Percentiles rank a stretch among this genome's conserved stretches.
Evolutionary conservation across 2,888 invertebrate species (phyloP).

Genomic region (Mylabris sibirica): DNA sequence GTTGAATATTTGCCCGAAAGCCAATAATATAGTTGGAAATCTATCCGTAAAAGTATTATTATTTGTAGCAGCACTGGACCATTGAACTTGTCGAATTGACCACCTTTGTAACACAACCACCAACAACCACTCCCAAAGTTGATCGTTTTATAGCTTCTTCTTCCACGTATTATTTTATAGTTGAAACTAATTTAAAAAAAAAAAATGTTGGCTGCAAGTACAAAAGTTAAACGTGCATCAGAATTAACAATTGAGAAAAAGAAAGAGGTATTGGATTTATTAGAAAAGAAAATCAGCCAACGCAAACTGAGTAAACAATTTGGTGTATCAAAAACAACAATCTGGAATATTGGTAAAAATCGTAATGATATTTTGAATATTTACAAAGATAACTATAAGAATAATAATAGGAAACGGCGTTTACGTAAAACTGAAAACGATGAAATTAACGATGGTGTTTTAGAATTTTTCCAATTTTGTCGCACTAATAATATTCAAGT

Average conservation of each 20-base stretch:
- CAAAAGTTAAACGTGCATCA: constrained; percentile 11
- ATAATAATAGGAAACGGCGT: background rate
- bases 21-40: background rate
- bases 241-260: constrained; percentile 13
- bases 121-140: constrained; percentile 4
- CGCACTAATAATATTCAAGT: background rate
- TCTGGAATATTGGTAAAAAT: constrained; percentile 9
- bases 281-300: constrained; percentile 4
- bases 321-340: constrained; percentile 11
- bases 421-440: constrained; percentile 7
- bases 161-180: background rate
- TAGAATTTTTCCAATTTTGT: constrained; percentile 6
- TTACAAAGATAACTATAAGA: constrained; percentile 7
- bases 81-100: constrained; percentile 4
- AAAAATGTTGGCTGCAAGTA: background rate
- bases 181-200: background rate
- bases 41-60: background rate
- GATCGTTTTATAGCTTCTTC: background rate
- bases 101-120: constrained; percentile 11
- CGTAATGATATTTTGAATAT: background rate
- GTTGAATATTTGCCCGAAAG: background rate
- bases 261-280: constrained; percentile 2
- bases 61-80: background rate
- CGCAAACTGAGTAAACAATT: constrained; percentile 11
- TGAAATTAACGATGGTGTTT: constrained; percentile 5